These are phyloP conservation scores for Drosophila tanythrix DNA, from an alignment of 2,888 invertebrate genomes.

Conservation along the genomic window DNA sequence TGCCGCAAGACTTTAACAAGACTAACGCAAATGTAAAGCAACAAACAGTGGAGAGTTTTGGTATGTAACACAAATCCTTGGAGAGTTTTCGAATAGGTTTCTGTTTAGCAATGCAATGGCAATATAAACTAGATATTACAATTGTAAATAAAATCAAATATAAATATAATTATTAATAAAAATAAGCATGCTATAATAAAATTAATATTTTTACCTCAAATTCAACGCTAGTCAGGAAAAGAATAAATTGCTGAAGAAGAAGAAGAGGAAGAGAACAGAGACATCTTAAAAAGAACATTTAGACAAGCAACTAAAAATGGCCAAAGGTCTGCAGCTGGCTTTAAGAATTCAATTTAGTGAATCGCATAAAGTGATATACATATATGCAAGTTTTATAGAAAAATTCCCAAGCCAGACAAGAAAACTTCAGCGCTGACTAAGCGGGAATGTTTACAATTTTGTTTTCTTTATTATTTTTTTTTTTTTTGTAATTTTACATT, in stretches of 20 bases:
- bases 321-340: conserved; percentile 1
- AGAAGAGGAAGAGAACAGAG: neutral
- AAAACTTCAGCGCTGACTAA: conserved; percentile 45
- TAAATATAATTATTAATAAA: neutral
- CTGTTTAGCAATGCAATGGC: neutral
- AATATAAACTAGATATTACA: neutral
- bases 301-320: neutral
- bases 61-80: neutral
- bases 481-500: conserved; percentile 33
- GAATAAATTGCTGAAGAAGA: neutral
- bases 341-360: conserved; percentile 22
- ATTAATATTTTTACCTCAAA: neutral
- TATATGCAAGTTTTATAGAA: conserved; percentile 7
- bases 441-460: conserved; percentile 58
- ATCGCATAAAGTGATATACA: conserved; percentile 22
- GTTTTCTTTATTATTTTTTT: conserved; percentile 42
- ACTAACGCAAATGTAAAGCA: neutral
- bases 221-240: neutral
- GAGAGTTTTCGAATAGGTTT: neutral
- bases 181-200: too few species aligned
- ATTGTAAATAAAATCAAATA: neutral
- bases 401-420: conserved; percentile 14
- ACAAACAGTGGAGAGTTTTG: conserved; percentile 10
- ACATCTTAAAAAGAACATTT: neutral
- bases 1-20: conserved; percentile 2